A percentile compares a stretch with the other conserved stretches of the same genome.
Evolutionary conservation across 2,888 invertebrate species (phyloP).

Genomic region (Dyspetes luteomarginatus): DNA sequence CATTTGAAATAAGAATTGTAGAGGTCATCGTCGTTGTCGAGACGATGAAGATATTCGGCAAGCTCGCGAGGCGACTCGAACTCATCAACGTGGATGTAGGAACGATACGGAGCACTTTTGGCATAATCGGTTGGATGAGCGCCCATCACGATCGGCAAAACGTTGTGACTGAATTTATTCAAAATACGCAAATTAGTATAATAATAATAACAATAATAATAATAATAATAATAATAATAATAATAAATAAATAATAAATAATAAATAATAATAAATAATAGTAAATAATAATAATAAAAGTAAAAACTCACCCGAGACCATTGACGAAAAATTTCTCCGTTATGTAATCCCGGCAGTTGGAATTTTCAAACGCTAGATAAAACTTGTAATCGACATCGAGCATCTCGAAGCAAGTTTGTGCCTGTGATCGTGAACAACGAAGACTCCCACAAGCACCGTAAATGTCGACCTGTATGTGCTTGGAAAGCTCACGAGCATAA

Average conservation of each 20-base stretch:
- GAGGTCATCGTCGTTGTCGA: slow-evolving; percentile 94
- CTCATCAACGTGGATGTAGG: slow-evolving; percentile 98
- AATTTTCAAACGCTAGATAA: slow-evolving; percentile 98
- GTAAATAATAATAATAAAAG: not conserved
- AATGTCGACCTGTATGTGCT: slow-evolving; percentile 95
- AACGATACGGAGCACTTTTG: slow-evolving; percentile 93
- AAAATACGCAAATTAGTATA: not conserved
- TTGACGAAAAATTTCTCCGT: slow-evolving; percentile 99
- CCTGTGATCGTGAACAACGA: slow-evolving; percentile 92
- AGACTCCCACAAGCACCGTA: slow-evolving; percentile 95
- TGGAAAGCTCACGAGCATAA: slow-evolving; percentile 93
- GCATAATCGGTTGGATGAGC: slow-evolving; percentile 96
- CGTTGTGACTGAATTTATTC: slow-evolving; percentile 87
- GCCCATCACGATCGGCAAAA: slow-evolving; percentile 98
- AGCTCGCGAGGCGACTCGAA: slow-evolving; percentile 94
- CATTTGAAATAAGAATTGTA: slow-evolving; percentile 98
- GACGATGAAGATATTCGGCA: slow-evolving; percentile 92
- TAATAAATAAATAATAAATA: not conserved
- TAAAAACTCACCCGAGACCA: slow-evolving; percentile 88
- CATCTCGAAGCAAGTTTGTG: slow-evolving; percentile 94
- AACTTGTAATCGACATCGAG: slow-evolving; percentile 97
- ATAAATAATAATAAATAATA: not conserved
- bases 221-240: too few species aligned
- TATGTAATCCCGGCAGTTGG: slow-evolving; percentile 97
- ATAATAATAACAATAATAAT: too few species aligned